These are phyloP conservation scores for Peribatodes rhomboidaria DNA, from an alignment of 2,888 invertebrate species.

Conservation along the genomic window DNA sequence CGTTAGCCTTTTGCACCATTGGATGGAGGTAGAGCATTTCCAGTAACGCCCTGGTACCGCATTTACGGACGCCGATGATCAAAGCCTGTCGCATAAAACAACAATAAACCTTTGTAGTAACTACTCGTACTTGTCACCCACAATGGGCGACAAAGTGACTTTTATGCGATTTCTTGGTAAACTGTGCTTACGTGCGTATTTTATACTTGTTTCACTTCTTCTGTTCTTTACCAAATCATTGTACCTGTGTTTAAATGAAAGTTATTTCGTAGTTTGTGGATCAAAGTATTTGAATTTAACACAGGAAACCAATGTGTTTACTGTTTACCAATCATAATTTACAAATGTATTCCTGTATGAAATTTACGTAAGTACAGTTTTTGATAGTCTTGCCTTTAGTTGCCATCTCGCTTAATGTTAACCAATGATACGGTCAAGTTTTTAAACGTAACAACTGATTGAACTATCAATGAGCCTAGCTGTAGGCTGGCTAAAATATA, in stretches of 20 bases:
- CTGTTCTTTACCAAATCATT: constrained; percentile 16
- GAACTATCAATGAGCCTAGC: too few species aligned
- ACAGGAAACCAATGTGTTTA: too few species aligned
- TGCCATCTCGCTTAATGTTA: too few species aligned
- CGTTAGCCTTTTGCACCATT: constrained; percentile 95
- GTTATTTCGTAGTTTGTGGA: background rate
- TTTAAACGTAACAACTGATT: too few species aligned
- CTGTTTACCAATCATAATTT: too few species aligned
- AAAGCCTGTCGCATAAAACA: constrained; percentile 87
- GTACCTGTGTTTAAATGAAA: constrained; percentile 20
- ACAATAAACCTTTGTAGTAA: constrained; percentile 32
- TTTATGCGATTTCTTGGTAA: constrained; percentile 32
- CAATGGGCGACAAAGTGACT: constrained; percentile 37
- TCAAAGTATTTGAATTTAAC: background rate
- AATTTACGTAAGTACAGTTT: background rate
- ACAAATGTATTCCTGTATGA: too few species aligned
- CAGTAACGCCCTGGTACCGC: constrained; percentile 97
- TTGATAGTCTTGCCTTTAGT: too few species aligned
- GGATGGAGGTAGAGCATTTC: constrained; percentile 98
- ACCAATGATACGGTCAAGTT: too few species aligned
- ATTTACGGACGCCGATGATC: constrained; percentile 98
- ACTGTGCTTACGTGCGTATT: constrained; percentile 27
- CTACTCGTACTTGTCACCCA: constrained; percentile 31
- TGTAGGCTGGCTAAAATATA: background rate
- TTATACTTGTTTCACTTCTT: constrained; percentile 25